These are phyloP conservation scores for Melanogrammus aeglefinus DNA, from an alignment of 2,797 vertebrate species.

Conservation along the genomic window DNA sequence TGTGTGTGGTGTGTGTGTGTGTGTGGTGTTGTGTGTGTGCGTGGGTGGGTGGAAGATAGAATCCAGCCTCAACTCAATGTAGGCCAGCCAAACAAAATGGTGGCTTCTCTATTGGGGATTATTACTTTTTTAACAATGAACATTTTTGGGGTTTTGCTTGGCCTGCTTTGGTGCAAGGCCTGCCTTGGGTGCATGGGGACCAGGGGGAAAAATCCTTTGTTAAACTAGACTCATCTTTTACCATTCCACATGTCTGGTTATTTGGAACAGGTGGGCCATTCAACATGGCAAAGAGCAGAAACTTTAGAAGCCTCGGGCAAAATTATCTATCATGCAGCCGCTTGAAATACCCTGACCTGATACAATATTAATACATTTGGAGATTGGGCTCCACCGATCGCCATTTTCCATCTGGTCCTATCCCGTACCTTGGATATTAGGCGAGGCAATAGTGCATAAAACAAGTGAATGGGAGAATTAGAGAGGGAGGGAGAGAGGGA, in stretches of 20 bases:
- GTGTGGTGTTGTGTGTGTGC: too few species aligned
- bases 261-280: not conserved
- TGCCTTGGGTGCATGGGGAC: conserved; percentile 15
- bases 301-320: not conserved
- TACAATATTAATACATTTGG: not conserved
- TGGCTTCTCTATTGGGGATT: conserved; percentile 16
- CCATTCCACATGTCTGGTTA: not conserved
- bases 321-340: not conserved
- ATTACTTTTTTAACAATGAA: not conserved
- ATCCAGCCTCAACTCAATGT: conserved; percentile 39
- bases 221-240: not conserved
- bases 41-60: conserved; percentile 44
- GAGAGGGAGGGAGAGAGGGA: not conserved
- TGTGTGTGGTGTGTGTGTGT: too few species aligned
- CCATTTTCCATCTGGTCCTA: not conserved
- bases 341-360: conserved; percentile 1
- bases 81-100: conserved; percentile 27
- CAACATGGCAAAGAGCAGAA: not conserved
- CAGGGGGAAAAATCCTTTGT: conserved; percentile 5
- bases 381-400: not conserved
- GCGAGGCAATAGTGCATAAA: not conserved
- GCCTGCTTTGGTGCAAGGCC: not conserved
- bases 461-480: not conserved
- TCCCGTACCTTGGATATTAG: not conserved
- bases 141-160: not conserved